Percentiles rank a stretch among this genome's conserved stretches.
Evolutionary conservation across 2,888 invertebrate species (phyloP).

Genomic region (Acheta domesticus): DNA sequence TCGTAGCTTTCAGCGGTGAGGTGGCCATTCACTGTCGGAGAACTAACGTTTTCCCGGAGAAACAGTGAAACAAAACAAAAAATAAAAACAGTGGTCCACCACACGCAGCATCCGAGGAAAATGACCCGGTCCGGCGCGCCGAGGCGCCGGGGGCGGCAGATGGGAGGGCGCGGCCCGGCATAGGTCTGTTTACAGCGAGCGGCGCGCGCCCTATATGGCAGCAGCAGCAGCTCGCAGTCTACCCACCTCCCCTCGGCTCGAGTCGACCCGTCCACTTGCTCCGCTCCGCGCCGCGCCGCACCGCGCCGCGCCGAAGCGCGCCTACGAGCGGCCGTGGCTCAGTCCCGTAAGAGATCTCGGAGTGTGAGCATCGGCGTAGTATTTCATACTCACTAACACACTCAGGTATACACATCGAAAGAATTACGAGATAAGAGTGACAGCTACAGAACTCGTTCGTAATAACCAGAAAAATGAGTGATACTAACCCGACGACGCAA

Average conservation of each 20-base stretch:
- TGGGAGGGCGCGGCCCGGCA: background rate
- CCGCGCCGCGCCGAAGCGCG: conserved; percentile 23
- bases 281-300: conserved; percentile 29
- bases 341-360: conserved; percentile 35
- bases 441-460: conserved; percentile 20
- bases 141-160: background rate
- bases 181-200: conserved; percentile 33
- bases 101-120: background rate
- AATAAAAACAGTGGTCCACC: background rate
- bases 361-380: conserved; percentile 27
- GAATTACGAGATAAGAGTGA: conserved; percentile 21
- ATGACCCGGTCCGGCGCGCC: background rate
- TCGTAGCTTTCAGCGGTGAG: background rate
- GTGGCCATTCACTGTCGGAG: background rate
- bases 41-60: background rate
- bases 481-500: conserved; percentile 68
- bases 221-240: conserved; percentile 32
- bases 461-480: conserved; percentile 38
- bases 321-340: background rate
- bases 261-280: conserved; percentile 33
- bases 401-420: conserved; percentile 30
- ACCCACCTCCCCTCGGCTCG: conserved; percentile 30
- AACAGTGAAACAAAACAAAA: background rate
- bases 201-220: conserved; percentile 36
- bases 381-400: conserved; percentile 24